phyloP scores from a whole-genome alignment of 2,888 invertebrate genomes.

The Melinaea menophilus region DNA sequence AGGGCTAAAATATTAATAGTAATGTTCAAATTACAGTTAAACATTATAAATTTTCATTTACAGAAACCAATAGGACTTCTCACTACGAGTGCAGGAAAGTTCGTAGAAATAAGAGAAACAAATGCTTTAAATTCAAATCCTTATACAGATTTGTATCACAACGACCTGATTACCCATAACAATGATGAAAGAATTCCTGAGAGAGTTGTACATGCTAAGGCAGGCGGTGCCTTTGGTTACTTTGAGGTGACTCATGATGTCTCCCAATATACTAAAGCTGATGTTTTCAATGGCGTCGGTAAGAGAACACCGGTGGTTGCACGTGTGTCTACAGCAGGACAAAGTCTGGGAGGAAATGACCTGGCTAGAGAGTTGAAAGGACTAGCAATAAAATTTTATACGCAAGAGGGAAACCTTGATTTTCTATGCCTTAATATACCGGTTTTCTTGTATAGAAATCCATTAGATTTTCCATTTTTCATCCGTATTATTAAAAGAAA shows the following conservation, averaged over 20 bases:
- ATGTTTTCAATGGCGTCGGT: slow-evolving; percentile 84
- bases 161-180: slow-evolving; percentile 79
- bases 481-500: slow-evolving; percentile 95
- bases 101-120: slow-evolving; percentile 83
- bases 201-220: slow-evolving; percentile 94
- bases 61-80: slow-evolving; percentile 75
- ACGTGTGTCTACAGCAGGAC: slow-evolving; percentile 87
- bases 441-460: slow-evolving; percentile 91
- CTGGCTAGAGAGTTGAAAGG: slow-evolving; percentile 90
- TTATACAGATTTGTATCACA: slow-evolving; percentile 38
- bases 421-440: slow-evolving; percentile 91
- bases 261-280: slow-evolving; percentile 84
- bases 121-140: slow-evolving; percentile 84
- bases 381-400: slow-evolving; percentile 93
- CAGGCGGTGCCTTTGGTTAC: slow-evolving; percentile 89
- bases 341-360: slow-evolving; percentile 90
- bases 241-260: slow-evolving; percentile 91
- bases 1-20: slow-evolving; percentile 95
- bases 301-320: slow-evolving; percentile 86
- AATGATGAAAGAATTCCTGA: slow-evolving; percentile 93
- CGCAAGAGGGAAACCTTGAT: slow-evolving; percentile 92
- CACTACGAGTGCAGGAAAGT: slow-evolving; percentile 86
- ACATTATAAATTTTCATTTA: slow-evolving; percentile 32
- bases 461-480: slow-evolving; percentile 88
- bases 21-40: slow-evolving; percentile 17